Conservation (phyloP, 2,113 vertebrate species). For the Ploceus nigricollis region DNA sequence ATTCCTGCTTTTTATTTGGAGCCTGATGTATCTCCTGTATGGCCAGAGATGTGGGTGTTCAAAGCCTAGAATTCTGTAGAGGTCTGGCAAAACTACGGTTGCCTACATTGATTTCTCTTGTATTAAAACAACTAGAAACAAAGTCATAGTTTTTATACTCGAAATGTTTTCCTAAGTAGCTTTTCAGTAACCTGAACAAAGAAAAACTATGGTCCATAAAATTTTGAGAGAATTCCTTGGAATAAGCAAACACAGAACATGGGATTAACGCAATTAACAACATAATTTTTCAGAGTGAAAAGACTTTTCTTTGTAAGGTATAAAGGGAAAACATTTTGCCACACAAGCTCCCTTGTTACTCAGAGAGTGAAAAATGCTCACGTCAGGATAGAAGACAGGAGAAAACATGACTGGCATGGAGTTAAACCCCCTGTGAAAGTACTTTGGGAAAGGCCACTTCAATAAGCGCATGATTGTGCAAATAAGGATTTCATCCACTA, state of each 20-base stretch:
- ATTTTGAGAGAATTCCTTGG: background rate
- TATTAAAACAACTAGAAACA: background rate
- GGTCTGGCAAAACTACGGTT: background rate
- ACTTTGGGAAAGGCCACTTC: constrained; percentile 10
- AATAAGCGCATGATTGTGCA: background rate
- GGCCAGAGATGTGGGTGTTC: background rate
- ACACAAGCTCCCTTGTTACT: background rate
- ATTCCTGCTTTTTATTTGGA: background rate
- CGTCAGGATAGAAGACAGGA: background rate
- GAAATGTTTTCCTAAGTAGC: background rate
- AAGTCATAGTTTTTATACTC: background rate
- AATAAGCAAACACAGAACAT: background rate
- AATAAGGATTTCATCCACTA: constrained; percentile 13
- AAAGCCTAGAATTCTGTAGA: background rate
- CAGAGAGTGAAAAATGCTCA: constrained; percentile 6
- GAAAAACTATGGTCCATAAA: background rate
- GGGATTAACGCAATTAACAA: background rate
- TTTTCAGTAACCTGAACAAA: background rate
- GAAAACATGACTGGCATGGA: background rate
- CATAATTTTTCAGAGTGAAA: background rate
- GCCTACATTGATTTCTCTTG: background rate
- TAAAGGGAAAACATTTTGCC: background rate
- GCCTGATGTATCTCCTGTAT: background rate
- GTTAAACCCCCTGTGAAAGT: background rate
- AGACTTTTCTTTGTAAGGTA: background rate